phyloP scores from a whole-genome alignment of 1,140 invertebrate genomes.

The Hylaeus volcanicus region DNA sequence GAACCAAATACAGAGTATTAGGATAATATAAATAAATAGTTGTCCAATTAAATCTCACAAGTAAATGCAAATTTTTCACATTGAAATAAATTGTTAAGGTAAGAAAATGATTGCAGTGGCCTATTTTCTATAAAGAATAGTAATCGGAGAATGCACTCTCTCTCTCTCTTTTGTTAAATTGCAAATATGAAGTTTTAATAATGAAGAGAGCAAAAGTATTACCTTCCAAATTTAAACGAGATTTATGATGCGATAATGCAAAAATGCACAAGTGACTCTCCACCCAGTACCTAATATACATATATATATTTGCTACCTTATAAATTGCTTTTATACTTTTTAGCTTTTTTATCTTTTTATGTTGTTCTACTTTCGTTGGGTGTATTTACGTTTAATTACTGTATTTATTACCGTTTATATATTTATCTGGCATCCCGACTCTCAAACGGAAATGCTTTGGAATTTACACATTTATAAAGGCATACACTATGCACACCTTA shows the following conservation, averaged over 20 bases:
- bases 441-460: slow-evolving; percentile 46
- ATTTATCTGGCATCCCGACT: slow-evolving; percentile 68
- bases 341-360: slow-evolving; percentile 45
- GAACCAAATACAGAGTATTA: slow-evolving; percentile 2
- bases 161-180: slow-evolving; percentile 14
- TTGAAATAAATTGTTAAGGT: slow-evolving; percentile 35
- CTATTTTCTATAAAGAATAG: slow-evolving; percentile 2
- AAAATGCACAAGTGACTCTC: slow-evolving; percentile 64
- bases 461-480: slow-evolving; percentile 36
- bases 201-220: slow-evolving; percentile 36
- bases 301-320: slow-evolving; percentile 46
- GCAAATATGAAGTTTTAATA: slow-evolving; percentile 18
- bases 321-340: slow-evolving; percentile 58
- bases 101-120: slow-evolving; percentile 17
- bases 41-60: slow-evolving; percentile 31
- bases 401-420: slow-evolving; percentile 57
- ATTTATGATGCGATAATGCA: slow-evolving; percentile 21
- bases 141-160: slow-evolving; percentile 47
- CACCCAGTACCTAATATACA: slow-evolving; percentile 64
- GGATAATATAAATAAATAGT: neutral
- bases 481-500: slow-evolving; percentile 10
- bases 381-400: slow-evolving; percentile 52
- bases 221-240: slow-evolving; percentile 21
- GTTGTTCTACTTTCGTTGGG: slow-evolving; percentile 53
- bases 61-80: slow-evolving; percentile 29